These are phyloP conservation scores for Pecten maximus DNA, from an alignment of 2,888 invertebrate genomes.

Conservation along the genomic window DNA sequence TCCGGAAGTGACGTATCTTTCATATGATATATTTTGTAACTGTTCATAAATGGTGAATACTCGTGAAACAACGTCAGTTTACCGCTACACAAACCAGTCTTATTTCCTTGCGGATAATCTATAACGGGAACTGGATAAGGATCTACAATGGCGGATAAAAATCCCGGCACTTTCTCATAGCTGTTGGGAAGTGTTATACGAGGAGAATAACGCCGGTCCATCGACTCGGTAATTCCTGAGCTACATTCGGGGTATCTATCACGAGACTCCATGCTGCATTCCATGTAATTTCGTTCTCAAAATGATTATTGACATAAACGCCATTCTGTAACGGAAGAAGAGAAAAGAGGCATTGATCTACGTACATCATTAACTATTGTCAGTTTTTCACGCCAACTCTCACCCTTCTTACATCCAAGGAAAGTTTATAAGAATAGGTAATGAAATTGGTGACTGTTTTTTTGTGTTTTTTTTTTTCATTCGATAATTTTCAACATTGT, in stretches of 20 bases:
- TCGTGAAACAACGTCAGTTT: neutral
- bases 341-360: neutral
- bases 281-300: neutral
- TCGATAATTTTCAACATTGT: no score
- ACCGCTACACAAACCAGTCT: neutral
- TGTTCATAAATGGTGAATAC: neutral
- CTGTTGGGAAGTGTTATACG: neutral
- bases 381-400: no score
- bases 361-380: neutral
- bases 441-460: no score
- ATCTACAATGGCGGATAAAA: neutral
- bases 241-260: neutral
- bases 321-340: neutral
- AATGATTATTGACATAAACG: neutral
- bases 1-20: neutral
- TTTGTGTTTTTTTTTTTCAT: no score
- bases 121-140: neutral
- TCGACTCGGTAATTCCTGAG: neutral
- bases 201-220: neutral
- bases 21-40: neutral
- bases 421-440: no score
- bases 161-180: neutral
- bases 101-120: neutral
- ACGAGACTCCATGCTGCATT: neutral
- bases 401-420: neutral